Base-by-base conservation (phyloP, 2,888 invertebrate genomes). In the Pilophorus perplexus region DNA sequence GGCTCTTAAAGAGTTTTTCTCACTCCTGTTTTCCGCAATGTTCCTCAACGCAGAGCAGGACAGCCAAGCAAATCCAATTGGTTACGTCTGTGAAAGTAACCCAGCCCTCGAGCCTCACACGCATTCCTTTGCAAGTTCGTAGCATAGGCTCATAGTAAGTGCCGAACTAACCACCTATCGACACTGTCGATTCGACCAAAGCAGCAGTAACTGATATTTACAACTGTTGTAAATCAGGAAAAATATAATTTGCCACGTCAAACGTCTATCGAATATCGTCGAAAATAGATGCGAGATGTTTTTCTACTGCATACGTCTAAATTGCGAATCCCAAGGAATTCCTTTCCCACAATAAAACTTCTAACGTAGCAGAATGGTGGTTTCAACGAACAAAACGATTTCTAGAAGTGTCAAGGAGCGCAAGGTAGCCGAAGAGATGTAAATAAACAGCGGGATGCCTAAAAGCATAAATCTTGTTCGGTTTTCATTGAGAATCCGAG, bases 61-160 rank as follows among this genome's bases (percentile, higher is more conserved):
- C 44, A 59, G 52, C 27, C 60, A 59, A 60, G 59, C 52, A 60
- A 59, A 57, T 59, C 48, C 48, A 46, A 57, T 57, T 59, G 57
- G 57, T 44, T 50, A 60, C 57, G 60, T 38, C 57, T 57, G 59
- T 66, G 66, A 66, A 57, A 59, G 59, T 52, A 38, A 16, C 50
- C n/a, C n/a, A 37, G 48, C 18, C 27, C 57, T 23, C 22, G 27
- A 42, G 14, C 27, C 44, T n/a, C n/a, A n/a, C 38, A 16, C 40
- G 59, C 57, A 60, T 66, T 60, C 66, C 66, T n/a, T n/a, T n/a
- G n/a, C n/a, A n/a, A n/a, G n/a, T n/a, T n/a, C n/a, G n/a, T n/a
- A n/a, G n/a, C n/a, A n/a, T n/a, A n/a, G n/a, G n/a, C n/a, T n/a
- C n/a, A n/a, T n/a, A n/a, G n/a, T n/a, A n/a, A n/a, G n/a, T n/a